Conservation (phyloP, 2,888 invertebrate genomes). For the Eristalis intricaria region DNA sequence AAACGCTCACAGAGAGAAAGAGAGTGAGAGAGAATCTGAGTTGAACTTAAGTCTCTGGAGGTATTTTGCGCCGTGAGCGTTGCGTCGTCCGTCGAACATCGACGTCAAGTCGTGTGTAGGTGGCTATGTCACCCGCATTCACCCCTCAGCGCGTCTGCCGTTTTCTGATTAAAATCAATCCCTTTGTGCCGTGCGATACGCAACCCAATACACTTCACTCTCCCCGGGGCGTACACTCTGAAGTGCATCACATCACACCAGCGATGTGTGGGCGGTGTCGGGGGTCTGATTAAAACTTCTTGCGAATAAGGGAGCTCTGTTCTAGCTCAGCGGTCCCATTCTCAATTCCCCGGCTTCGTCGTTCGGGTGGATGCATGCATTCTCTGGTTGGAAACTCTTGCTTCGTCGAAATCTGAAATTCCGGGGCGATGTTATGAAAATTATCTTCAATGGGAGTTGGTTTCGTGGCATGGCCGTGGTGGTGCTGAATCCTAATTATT, state of each 20-base stretch:
- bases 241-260: slow-evolving; percentile 4
- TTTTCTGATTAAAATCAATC: slow-evolving; percentile 59
- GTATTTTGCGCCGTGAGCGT: neutral
- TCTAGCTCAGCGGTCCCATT: slow-evolving; percentile 11
- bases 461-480: slow-evolving; percentile 28
- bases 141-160: neutral
- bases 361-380: neutral
- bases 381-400: slow-evolving; percentile 21
- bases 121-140: neutral
- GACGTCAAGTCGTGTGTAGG: neutral
- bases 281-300: slow-evolving; percentile 60
- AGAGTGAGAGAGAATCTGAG: neutral
- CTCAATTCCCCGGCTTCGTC: slow-evolving; percentile 3
- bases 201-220: slow-evolving; percentile 19
- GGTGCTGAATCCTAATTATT: slow-evolving; percentile 65
- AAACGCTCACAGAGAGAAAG: too few relatives aligned
- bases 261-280: slow-evolving; percentile 14
- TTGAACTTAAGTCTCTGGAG: neutral
- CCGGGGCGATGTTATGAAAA: slow-evolving; percentile 56
- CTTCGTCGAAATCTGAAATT: slow-evolving; percentile 44
- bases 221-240: neutral
- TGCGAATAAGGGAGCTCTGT: slow-evolving; percentile 25
- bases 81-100: neutral
- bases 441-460: slow-evolving; percentile 52
- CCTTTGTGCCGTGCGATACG: slow-evolving; percentile 35